Conservation (phyloP, 2,888 invertebrate genomes). For the Coenonympha arcania region DNA sequence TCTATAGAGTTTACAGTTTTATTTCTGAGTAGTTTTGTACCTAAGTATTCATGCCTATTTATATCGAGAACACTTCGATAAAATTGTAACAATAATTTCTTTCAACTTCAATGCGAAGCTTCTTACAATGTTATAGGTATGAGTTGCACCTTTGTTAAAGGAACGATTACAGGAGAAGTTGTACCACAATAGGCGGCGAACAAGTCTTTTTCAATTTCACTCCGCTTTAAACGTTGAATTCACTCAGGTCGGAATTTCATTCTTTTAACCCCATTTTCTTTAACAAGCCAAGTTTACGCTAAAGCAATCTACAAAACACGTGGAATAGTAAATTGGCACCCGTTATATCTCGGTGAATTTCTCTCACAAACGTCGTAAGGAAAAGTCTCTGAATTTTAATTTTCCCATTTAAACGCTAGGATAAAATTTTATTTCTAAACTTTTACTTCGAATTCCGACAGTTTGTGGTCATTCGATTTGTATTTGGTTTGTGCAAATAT, state of each 20-base stretch:
- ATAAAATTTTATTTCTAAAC: slow-evolving; percentile 9
- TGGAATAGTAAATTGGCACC: slow-evolving; percentile 42
- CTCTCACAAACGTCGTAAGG: slow-evolving; percentile 7
- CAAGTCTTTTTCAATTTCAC: neutral
- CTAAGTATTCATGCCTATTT: too few relatives aligned
- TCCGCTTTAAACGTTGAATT: slow-evolving; percentile 1
- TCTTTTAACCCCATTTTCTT: slow-evolving; percentile 29
- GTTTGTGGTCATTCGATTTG: neutral
- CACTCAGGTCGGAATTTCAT: neutral
- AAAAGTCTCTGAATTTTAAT: slow-evolving; percentile 7
- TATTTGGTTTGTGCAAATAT: slow-evolving; percentile 1
- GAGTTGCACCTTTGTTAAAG: too few relatives aligned
- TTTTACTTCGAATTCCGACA: neutral
- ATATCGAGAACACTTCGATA: too few relatives aligned
- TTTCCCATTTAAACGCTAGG: slow-evolving; percentile 7
- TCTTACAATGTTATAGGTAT: too few relatives aligned
- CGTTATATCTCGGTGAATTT: slow-evolving; percentile 28
- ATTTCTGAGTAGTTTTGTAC: too few relatives aligned
- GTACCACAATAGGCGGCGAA: neutral
- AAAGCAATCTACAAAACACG: slow-evolving; percentile 45
- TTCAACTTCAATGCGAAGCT: too few relatives aligned
- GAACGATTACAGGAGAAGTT: neutral
- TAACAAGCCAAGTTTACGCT: slow-evolving; percentile 45
- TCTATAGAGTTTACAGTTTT: too few relatives aligned
- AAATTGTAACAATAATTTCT: too few relatives aligned